Percentiles rank a stretch among this genome's conserved stretches.
Conservation (phyloP, 2,888 invertebrate genomes). For the Mesorhabditis sp. region DNA sequence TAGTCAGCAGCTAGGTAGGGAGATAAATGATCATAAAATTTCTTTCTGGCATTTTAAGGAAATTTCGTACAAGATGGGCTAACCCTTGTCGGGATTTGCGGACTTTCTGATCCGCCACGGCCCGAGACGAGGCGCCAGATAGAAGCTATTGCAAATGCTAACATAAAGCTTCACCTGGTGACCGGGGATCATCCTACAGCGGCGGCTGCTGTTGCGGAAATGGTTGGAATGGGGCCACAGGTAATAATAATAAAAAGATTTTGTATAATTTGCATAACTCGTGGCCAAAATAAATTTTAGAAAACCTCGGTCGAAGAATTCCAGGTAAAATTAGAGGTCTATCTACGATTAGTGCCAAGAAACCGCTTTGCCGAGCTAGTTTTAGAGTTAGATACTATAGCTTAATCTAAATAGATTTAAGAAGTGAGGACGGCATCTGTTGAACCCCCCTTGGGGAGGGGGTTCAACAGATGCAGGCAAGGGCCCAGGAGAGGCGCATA, state of each 20-base stretch:
- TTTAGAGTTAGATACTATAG: too few species aligned
- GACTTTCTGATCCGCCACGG: constrained; percentile 23
- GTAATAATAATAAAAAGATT: neutral
- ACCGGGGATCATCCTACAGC: constrained; percentile 31
- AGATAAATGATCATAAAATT: neutral
- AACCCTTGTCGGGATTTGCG: constrained; percentile 29
- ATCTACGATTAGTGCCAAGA: neutral
- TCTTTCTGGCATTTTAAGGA: neutral
- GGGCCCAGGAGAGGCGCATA: too few species aligned
- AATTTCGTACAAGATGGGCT: constrained; percentile 21
- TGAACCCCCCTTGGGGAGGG: too few species aligned
- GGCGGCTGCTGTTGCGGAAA: constrained; percentile 26
- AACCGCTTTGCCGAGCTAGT: too few species aligned
- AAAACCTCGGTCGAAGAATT: neutral
- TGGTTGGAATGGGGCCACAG: constrained; percentile 21
- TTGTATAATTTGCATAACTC: neutral
- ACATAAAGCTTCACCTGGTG: constrained; percentile 26
- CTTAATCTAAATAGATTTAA: too few species aligned
- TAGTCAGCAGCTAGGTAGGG: neutral
- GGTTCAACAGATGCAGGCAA: too few species aligned
- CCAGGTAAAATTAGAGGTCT: neutral
- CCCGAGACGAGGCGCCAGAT: constrained; percentile 15
- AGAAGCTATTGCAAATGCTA: constrained; percentile 13
- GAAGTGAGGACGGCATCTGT: too few species aligned
- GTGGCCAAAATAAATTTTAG: neutral